Conservation (phyloP, 2,888 invertebrate species). For the Acleris cristana region DNA sequence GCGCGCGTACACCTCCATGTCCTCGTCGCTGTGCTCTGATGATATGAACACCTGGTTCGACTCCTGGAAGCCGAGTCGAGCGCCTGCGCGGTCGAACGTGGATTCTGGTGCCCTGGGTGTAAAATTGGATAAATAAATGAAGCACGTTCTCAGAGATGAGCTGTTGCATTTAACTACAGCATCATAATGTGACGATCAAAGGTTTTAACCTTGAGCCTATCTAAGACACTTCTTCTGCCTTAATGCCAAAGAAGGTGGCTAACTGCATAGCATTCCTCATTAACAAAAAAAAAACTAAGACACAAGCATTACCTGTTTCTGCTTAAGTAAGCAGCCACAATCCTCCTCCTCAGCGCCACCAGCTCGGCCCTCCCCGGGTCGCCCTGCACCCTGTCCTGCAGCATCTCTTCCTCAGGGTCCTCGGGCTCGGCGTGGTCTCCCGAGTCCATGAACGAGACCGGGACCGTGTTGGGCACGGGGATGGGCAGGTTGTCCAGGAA, state of each 20-base stretch:
- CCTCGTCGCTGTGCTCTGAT: conserved; percentile 88
- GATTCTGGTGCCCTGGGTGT: conserved; percentile 60
- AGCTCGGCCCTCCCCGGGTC: conserved; percentile 72
- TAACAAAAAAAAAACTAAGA: no score
- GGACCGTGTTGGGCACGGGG: conserved; percentile 76
- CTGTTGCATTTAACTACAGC: no score
- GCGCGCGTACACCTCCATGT: conserved; percentile 89
- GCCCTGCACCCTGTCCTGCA: conserved; percentile 58
- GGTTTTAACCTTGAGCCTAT: no score
- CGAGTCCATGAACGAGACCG: conserved; percentile 75
- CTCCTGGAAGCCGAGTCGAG: conserved; percentile 66
- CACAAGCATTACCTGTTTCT: conserved; percentile 61
- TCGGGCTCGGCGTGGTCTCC: conserved; percentile 67
- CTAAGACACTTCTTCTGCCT: no score
- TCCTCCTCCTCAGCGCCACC: conserved; percentile 69
- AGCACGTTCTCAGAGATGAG: background rate
- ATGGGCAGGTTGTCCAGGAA: conserved; percentile 81
- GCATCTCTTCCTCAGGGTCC: conserved; percentile 54
- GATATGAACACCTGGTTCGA: conserved; percentile 79
- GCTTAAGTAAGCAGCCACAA: conserved; percentile 72
- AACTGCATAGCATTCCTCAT: no score
- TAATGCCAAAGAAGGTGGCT: no score
- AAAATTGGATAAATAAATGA: background rate
- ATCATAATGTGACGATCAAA: no score
- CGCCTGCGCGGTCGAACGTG: conserved; percentile 62